phyloP scores from a whole-genome alignment of 1,140 invertebrate genomes.

The Sweltsa coloradensis region DNA sequence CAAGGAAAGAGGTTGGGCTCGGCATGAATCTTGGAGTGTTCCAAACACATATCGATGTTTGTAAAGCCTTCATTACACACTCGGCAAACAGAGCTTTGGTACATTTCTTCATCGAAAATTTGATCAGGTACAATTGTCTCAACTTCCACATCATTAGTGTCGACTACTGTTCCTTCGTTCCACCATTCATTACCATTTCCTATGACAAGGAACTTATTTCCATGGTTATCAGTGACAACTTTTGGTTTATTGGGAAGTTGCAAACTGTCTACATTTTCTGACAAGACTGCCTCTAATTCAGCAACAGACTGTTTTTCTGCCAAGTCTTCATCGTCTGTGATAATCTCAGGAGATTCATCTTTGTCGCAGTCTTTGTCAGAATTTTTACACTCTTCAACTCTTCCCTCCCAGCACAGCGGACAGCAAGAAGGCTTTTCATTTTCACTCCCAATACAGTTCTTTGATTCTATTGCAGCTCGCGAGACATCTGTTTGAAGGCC shows the following conservation, averaged over 20 bases:
- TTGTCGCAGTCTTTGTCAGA: neutral
- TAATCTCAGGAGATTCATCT: neutral
- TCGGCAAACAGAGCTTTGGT: neutral
- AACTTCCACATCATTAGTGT: constrained; percentile 5
- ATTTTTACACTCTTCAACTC: neutral
- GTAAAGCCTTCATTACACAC: neutral
- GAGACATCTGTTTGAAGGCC: too few relatives aligned
- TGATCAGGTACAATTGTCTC: neutral
- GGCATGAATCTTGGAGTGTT: constrained; percentile 4
- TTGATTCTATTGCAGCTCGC: too few relatives aligned
- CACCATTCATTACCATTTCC: neutral
- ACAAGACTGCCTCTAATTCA: neutral
- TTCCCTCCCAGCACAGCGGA: constrained; percentile 1
- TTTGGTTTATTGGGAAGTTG: neutral
- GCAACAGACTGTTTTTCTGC: neutral
- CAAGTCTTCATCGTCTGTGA: neutral
- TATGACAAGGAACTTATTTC: constrained; percentile 1
- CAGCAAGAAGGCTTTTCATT: neutral
- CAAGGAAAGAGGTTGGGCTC: neutral
- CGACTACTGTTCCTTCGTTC: neutral
- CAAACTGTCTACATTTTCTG: neutral
- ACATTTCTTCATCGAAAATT: neutral
- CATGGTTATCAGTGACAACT: constrained; percentile 2
- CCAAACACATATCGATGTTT: neutral
- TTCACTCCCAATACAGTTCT: neutral